A percentile compares a stretch with the other conserved stretches of the same genome.
These are phyloP conservation scores for Coendou prehensilis DNA, from an alignment of 2,797 vertebrate species.

Conservation along the genomic window DNA sequence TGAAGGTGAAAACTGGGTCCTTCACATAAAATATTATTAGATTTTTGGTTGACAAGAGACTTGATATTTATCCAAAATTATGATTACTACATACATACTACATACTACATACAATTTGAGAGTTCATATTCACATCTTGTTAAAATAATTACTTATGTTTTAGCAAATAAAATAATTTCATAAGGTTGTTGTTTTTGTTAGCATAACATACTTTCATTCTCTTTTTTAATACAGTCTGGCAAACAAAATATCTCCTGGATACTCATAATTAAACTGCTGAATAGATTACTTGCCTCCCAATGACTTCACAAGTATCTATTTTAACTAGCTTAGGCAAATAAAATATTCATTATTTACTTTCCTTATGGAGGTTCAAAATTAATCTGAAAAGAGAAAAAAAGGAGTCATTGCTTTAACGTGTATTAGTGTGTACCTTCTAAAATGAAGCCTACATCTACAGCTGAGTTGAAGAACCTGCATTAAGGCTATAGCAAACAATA, in stretches of 20 bases:
- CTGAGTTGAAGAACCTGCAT: slow-evolving; percentile 62
- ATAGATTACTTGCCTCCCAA: slow-evolving; percentile 56
- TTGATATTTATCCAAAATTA: slow-evolving; percentile 65
- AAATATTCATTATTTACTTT: slow-evolving; percentile 69
- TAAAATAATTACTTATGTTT: slow-evolving; percentile 61
- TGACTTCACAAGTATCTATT: slow-evolving; percentile 69
- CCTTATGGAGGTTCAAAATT: slow-evolving; percentile 63
- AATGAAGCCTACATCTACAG: slow-evolving; percentile 71
- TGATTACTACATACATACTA: slow-evolving; percentile 24
- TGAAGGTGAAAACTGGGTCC: slow-evolving; percentile 1
- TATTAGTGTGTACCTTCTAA: slow-evolving; percentile 66
- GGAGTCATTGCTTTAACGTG: slow-evolving; percentile 68
- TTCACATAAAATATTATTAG: slow-evolving; percentile 63
- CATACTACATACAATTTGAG: too few species aligned
- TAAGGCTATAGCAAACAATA: slow-evolving; percentile 73
- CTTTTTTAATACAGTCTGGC: slow-evolving; percentile 42
- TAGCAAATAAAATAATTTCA: slow-evolving; percentile 48
- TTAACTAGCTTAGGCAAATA: slow-evolving; percentile 71
- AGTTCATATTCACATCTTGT: slow-evolving; percentile 45
- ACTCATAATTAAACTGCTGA: slow-evolving; percentile 65
- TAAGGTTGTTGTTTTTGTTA: slow-evolving; percentile 48
- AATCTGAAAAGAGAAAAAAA: slow-evolving; percentile 67
- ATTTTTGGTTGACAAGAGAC: slow-evolving; percentile 6
- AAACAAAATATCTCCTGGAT: slow-evolving; percentile 61
- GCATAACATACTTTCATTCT: slow-evolving; percentile 44